Evolutionary conservation across 2,113 vertebrate species (phyloP).

Genomic region (Aviceda subcristata): DNA sequence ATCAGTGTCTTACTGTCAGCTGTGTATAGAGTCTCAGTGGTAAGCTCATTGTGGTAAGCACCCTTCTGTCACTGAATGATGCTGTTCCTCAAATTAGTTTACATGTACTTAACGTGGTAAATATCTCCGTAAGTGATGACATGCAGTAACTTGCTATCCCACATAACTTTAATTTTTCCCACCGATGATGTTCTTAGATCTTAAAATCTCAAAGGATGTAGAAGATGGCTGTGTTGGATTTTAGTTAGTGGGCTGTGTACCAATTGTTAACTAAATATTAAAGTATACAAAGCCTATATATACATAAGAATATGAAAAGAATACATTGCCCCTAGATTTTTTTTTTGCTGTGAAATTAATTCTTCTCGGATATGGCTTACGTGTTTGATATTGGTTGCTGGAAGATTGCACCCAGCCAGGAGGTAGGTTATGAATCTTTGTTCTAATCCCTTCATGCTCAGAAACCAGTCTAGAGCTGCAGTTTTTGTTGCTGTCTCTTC

Average conservation of each 20-base stretch:
- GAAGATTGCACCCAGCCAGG: neutral
- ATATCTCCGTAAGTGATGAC: neutral
- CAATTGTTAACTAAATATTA: neutral
- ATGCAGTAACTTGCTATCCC: neutral
- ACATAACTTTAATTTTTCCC: neutral
- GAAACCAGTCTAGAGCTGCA: neutral
- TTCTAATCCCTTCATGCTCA: neutral
- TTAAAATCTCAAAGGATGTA: neutral
- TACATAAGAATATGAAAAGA: neutral
- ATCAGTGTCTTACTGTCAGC: accelerated
- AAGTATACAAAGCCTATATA: neutral
- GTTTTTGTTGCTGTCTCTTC: neutral
- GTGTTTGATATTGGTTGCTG: neutral
- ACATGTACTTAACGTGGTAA: neutral
- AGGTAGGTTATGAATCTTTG: neutral
- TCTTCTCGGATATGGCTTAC: neutral
- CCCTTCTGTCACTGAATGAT: neutral
- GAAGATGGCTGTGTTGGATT: neutral
- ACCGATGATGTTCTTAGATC: neutral
- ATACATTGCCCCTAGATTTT: neutral
- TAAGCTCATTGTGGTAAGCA: neutral
- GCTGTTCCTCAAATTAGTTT: neutral
- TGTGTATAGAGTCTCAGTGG: neutral
- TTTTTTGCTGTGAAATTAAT: neutral
- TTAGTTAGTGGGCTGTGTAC: neutral